Evolutionary conservation across 2,113 vertebrate species (phyloP).

Genomic region (Globicephala melas): DNA sequence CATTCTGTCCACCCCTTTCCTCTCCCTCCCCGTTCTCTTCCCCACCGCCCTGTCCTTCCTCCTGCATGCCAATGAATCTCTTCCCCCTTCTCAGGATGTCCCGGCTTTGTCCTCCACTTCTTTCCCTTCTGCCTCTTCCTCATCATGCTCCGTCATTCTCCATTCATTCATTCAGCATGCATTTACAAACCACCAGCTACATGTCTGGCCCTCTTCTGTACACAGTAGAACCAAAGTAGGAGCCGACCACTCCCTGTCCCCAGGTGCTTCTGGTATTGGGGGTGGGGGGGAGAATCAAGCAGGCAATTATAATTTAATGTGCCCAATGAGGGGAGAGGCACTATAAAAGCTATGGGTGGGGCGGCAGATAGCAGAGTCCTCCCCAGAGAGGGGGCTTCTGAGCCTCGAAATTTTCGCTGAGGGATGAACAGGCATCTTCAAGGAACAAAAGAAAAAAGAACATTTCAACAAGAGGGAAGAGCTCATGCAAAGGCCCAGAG

Average conservation of each 20-base stretch:
- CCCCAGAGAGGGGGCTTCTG: background rate
- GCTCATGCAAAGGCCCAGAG: background rate
- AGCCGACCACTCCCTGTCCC: background rate
- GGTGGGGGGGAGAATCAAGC: background rate
- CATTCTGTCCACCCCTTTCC: background rate
- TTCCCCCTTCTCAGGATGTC: background rate
- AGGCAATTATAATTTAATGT: background rate
- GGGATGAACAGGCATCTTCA: background rate
- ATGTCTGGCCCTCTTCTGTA: background rate
- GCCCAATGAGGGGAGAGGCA: background rate
- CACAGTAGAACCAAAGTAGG: background rate
- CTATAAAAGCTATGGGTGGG: background rate
- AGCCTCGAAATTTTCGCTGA: background rate
- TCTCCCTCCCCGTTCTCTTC: background rate
- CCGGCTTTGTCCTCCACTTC: background rate
- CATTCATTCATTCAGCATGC: background rate
- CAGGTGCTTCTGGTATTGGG: background rate
- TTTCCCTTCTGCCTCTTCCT: background rate
- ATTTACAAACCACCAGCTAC: background rate
- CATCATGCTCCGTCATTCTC: background rate
- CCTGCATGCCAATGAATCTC: background rate
- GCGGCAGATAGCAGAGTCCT: background rate
- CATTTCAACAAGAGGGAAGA: background rate
- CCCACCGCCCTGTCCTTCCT: background rate
- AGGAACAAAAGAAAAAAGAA: background rate